phyloP scores from a whole-genome alignment of 2,113 vertebrate genomes.

The Columba janthina region DNA sequence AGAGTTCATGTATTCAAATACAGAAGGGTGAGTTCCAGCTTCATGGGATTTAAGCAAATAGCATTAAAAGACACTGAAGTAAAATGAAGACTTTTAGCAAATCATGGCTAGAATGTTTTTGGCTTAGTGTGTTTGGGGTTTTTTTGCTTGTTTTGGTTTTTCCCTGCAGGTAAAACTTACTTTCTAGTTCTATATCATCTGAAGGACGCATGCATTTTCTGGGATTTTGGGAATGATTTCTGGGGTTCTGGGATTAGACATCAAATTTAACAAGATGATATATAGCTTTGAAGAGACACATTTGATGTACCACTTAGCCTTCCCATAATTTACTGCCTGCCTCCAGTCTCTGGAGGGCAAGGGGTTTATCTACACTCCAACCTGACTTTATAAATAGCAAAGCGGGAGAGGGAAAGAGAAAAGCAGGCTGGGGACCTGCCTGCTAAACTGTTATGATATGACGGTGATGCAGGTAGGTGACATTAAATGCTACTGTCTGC shows the following conservation, averaged over 20 bases:
- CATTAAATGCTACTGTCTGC: constrained; percentile 66
- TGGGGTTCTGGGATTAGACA: constrained; percentile 67
- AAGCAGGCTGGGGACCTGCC: constrained; percentile 47
- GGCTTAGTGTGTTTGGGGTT: not conserved
- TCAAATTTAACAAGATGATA: constrained; percentile 73
- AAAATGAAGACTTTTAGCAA: constrained; percentile 7
- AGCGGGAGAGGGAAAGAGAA: constrained; percentile 48
- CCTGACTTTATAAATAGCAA: constrained; percentile 72
- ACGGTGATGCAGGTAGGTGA: constrained; percentile 56
- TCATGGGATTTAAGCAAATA: not conserved
- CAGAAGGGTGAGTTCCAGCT: not conserved
- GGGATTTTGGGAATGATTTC: constrained; percentile 65
- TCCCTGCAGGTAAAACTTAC: constrained; percentile 39
- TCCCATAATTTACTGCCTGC: constrained; percentile 63
- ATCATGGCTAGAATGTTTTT: not conserved
- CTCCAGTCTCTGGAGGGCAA: constrained; percentile 52
- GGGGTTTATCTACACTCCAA: constrained; percentile 58
- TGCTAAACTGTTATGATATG: constrained; percentile 52
- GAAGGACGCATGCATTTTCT: constrained; percentile 59
- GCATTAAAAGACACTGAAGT: not conserved
- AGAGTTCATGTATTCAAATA: not conserved
- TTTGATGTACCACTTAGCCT: constrained; percentile 74
- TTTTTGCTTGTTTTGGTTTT: not conserved
- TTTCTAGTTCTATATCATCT: constrained; percentile 54
- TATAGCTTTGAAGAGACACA: constrained; percentile 69